Base-by-base conservation (phyloP, 2,797 vertebrate genomes). In the Acanthiza pusilla region DNA sequence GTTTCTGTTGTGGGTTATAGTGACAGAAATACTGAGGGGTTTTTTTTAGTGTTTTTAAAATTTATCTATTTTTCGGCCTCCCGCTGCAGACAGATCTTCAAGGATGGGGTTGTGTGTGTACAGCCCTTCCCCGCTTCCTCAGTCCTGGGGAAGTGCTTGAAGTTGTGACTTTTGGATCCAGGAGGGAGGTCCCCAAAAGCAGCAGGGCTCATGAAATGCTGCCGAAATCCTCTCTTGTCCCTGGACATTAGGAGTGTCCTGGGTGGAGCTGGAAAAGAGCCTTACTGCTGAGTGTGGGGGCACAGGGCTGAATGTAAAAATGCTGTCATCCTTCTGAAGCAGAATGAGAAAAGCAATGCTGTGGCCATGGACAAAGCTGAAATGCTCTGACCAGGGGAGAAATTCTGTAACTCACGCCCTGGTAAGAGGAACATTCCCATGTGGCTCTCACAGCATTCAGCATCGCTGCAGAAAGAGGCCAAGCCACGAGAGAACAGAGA, bases 391-490 rank as follows among this genome's bases (percentile, higher is more conserved):
- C 3, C 2, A 9, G 23, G 13, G 53, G 10, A 75, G 30, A 48
- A 70, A 40, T 17, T 32, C 62, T 25, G 15, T n/a, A 27, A 26
- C 7, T 67, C n/a, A 6, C 84, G 50, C 20, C 26, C 9, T 19
- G 66, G 2, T 8, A 4, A 47, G 40, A 62, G 50, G n/a, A 85
- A 4, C 70, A 34, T 84, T 47, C 48, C 25, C 2, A 3, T 0
- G 2, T 16, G 16, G 2, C 25, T 51, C 58, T 77, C 0, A 0
- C 51, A n/a, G 32, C 0, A 0, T 11, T 42, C 11, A 9, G 57
- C 53, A 57, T 25, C 2, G 0, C 57, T 8, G 11, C 50, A 29
- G 85, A 75, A n/a, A 81, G 26, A 13, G 18, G 47, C 40, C 19
- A 25, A 78, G 17, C 51, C 45, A 16, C 4, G 3, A 14, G 38